Percentiles rank a stretch among this genome's conserved stretches.
Evolutionary conservation across 2,888 invertebrate species (phyloP).

Genomic region (Acholoe squamosa): DNA sequence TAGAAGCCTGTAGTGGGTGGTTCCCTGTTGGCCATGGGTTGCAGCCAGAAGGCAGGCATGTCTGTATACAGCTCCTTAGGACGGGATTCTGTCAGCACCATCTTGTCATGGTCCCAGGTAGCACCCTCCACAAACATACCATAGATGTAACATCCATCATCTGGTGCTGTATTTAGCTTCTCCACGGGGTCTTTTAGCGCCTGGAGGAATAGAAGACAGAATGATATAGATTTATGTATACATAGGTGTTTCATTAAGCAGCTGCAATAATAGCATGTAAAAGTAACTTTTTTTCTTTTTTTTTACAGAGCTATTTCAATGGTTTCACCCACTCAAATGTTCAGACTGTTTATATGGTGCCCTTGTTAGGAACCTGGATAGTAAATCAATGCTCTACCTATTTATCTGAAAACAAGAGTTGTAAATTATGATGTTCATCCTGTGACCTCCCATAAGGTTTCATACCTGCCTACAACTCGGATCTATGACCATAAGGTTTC

Average conservation of each 20-base stretch:
- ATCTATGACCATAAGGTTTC: no score
- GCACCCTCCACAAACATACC: conserved; percentile 83
- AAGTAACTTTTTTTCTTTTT: no score
- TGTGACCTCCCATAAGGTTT: no score
- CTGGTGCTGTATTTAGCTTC: conserved; percentile 80
- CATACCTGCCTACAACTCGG: no score
- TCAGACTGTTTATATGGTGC: no score
- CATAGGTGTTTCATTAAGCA: not conserved
- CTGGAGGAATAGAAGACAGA: conserved; percentile 73
- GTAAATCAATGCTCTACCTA: no score
- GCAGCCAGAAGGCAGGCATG: conserved; percentile 88
- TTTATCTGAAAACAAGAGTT: no score
- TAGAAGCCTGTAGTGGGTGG: conserved; percentile 84
- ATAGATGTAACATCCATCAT: conserved; percentile 83
- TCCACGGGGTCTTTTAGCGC: conserved; percentile 77
- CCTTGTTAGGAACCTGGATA: no score
- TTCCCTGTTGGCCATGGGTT: conserved; percentile 87
- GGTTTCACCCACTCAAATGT: no score
- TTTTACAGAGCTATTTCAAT: no score
- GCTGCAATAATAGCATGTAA: no score
- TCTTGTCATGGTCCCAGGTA: conserved; percentile 77
- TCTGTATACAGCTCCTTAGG: conserved; percentile 86
- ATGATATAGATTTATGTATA: not conserved
- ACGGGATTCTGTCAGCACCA: conserved; percentile 79
- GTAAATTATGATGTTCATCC: no score